These are phyloP conservation scores for Diceros bicornis DNA, from an alignment of 2,797 vertebrate species.

Conservation along the genomic window DNA sequence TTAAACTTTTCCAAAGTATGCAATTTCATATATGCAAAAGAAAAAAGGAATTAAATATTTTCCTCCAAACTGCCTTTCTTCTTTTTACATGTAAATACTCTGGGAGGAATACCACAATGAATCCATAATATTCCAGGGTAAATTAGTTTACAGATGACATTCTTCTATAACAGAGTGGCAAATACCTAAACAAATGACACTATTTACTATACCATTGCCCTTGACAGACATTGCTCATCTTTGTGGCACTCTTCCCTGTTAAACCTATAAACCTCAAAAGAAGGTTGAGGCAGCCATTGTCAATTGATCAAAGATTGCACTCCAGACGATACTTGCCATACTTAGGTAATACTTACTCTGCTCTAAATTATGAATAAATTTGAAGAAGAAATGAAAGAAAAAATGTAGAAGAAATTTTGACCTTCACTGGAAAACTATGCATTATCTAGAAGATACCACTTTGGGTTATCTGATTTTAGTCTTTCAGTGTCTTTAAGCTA, in stretches of 20 bases:
- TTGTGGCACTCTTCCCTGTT: background rate
- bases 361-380: background rate
- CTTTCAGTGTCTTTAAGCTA: background rate
- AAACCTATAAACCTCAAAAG: background rate
- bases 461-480: background rate
- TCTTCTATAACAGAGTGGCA: background rate
- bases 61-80: background rate
- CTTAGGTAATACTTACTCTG: background rate
- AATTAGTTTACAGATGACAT: background rate
- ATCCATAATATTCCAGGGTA: background rate
- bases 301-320: background rate
- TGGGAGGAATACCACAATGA: background rate
- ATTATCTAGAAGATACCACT: background rate
- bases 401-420: background rate
- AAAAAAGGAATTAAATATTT: background rate
- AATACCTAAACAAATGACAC: background rate
- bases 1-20: background rate
- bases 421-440: background rate
- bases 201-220: background rate
- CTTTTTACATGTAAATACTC: constrained; percentile 23
- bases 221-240: background rate
- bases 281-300: background rate
- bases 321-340: background rate
- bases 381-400: background rate
- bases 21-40: background rate